Percentiles rank a stretch among this genome's conserved stretches.
Conservation (phyloP, 2,113 vertebrate genomes). For the Scomber colias region DNA sequence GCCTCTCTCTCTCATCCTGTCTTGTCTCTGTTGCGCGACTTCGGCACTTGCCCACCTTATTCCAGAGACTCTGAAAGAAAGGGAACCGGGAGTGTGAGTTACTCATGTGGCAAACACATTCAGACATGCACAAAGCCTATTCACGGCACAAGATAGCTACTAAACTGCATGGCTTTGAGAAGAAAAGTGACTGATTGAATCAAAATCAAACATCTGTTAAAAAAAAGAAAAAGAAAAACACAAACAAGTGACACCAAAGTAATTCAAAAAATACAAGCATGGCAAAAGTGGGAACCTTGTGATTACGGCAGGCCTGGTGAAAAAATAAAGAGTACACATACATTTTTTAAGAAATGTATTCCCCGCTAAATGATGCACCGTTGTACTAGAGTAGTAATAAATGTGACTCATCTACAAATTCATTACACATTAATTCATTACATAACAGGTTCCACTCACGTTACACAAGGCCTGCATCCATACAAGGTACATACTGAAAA, state of each 20-base stretch:
- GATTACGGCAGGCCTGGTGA: neutral
- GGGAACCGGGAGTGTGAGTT: constrained; percentile 51
- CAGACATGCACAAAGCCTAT: constrained; percentile 56
- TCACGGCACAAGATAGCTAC: constrained; percentile 27
- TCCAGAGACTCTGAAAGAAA: constrained; percentile 75
- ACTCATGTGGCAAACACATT: constrained; percentile 59
- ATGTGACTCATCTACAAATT: constrained; percentile 71
- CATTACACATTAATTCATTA: constrained; percentile 71
- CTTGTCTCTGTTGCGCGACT: constrained; percentile 66
- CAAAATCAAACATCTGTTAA: constrained; percentile 33
- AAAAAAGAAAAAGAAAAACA: neutral
- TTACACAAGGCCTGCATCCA: constrained; percentile 67
- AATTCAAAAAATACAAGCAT: constrained; percentile 30
- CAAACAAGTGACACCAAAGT: neutral
- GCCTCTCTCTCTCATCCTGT: constrained; percentile 73
- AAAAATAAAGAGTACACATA: neutral
- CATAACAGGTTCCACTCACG: constrained; percentile 73
- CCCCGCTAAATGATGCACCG: constrained; percentile 37
- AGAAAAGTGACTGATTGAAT: constrained; percentile 34
- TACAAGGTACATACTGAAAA: constrained; percentile 61
- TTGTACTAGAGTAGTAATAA: constrained; percentile 49
- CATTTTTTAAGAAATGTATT: constrained; percentile 34
- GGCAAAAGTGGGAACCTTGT: neutral
- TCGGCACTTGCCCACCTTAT: constrained; percentile 65
- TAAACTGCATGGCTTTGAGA: constrained; percentile 14